Conservation (phyloP, 2,888 invertebrate genomes). For the Micropterix aruncella region DNA sequence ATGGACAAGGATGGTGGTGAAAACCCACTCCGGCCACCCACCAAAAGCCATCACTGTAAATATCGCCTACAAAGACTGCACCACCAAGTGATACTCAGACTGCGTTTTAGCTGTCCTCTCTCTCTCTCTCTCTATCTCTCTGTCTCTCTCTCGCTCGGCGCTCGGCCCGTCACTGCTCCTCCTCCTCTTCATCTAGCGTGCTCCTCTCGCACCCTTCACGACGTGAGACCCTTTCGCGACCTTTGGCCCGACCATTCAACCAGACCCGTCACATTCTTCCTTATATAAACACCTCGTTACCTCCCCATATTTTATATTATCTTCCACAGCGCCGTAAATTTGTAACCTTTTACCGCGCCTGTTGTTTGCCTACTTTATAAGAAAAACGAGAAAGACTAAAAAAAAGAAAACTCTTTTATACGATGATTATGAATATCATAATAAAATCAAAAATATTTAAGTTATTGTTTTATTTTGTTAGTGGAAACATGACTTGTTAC, state of each 20-base stretch:
- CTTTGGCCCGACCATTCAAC: not conserved
- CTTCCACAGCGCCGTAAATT: not conserved
- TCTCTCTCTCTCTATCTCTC: not conserved
- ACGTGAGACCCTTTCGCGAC: not conserved
- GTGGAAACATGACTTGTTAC: too few species aligned
- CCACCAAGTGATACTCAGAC: too few species aligned
- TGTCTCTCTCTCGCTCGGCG: not conserved
- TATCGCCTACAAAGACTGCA: too few species aligned
- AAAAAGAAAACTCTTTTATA: not conserved
- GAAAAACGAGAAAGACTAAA: not conserved
- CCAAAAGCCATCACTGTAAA: too few species aligned
- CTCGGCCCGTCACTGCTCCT: not conserved
- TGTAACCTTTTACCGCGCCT: not conserved
- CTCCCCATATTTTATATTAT: not conserved
- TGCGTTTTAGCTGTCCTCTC: not conserved
- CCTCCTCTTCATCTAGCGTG: not conserved
- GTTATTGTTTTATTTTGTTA: too few species aligned
- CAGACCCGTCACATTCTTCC: not conserved
- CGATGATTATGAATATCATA: not conserved
- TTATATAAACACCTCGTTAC: not conserved
- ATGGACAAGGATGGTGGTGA: slow-evolving; percentile 27
- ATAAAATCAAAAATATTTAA: not conserved
- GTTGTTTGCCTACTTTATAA: not conserved
- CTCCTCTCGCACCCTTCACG: not conserved
- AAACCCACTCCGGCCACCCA: slow-evolving; percentile 19